Conservation (phyloP, 2,888 invertebrate species). For the Rhagonycha lutea region DNA sequence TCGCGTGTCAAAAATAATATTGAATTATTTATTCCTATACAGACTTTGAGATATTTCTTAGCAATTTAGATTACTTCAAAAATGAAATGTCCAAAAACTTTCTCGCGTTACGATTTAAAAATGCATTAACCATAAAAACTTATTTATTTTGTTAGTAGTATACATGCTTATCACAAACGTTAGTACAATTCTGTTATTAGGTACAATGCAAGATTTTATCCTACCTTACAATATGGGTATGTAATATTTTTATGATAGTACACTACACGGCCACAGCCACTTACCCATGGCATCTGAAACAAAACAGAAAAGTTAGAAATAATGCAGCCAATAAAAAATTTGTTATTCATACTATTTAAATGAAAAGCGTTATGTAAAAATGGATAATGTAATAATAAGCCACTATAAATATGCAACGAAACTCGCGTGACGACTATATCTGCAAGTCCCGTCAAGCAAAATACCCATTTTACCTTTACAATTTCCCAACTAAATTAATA, state of each 20-base stretch:
- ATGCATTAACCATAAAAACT: neutral
- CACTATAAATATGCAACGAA: slow-evolving; percentile 28
- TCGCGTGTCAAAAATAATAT: slow-evolving; percentile 23
- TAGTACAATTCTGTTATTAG: neutral
- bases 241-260: neutral
- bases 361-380: slow-evolving; percentile 18
- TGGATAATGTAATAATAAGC: slow-evolving; percentile 5
- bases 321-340: slow-evolving; percentile 1
- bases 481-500: slow-evolving; percentile 21
- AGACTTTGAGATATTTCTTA: neutral
- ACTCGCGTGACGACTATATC: slow-evolving; percentile 26
- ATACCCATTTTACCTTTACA: slow-evolving; percentile 17
- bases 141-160: neutral
- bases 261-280: slow-evolving; percentile 50
- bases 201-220: neutral
- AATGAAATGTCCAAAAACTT: neutral
- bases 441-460: slow-evolving; percentile 21
- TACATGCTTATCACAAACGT: neutral
- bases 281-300: slow-evolving; percentile 84
- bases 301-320: slow-evolving; percentile 54
- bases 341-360: slow-evolving; percentile 17
- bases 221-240: slow-evolving; percentile 16
- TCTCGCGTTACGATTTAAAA: neutral
- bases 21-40: slow-evolving; percentile 8
- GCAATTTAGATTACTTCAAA: neutral